Percentiles rank a stretch among this genome's conserved stretches.
Evolutionary conservation across 2,888 invertebrate genomes (phyloP).

Genomic region (Caenorhabditis zanzibari): DNA sequence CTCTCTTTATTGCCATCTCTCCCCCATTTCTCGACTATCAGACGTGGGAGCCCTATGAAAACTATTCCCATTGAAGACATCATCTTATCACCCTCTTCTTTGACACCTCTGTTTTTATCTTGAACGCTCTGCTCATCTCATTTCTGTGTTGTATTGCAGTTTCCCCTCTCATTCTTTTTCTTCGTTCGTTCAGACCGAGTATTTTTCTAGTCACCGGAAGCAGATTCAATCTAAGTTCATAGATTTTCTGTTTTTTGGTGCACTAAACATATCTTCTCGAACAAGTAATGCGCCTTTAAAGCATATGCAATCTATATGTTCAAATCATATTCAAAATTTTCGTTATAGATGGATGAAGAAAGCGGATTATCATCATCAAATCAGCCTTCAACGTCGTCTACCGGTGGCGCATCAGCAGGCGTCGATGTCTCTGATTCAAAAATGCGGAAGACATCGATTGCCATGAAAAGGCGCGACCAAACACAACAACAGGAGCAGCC

Average conservation of each 20-base stretch:
- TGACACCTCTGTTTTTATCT: constrained; percentile 16
- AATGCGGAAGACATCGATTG: constrained; percentile 3
- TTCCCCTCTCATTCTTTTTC: background rate
- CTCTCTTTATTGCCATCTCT: background rate
- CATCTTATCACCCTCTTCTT: constrained; percentile 37
- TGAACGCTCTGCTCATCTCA: constrained; percentile 6
- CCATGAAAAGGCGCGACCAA: background rate
- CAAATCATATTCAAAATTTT: background rate
- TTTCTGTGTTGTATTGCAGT: constrained; percentile 13
- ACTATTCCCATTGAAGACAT: constrained; percentile 11
- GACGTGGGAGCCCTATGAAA: constrained; percentile 22
- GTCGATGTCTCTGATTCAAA: background rate
- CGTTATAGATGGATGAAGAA: constrained; percentile 56
- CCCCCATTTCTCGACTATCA: constrained; percentile 7
- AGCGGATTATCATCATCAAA: constrained; percentile 40
- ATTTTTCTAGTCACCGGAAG: constrained; percentile 11
- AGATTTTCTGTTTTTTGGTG: background rate
- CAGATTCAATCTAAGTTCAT: background rate
- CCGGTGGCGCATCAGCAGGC: background rate
- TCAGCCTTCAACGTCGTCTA: constrained; percentile 38
- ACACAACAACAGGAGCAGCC: constrained; percentile 36
- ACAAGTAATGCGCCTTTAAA: too few relatives aligned
- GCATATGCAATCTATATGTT: too few relatives aligned
- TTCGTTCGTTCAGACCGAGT: background rate
- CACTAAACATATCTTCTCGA: background rate